Evolutionary conservation across 2,113 vertebrate species (phyloP), one percentile per base, ranked within the genome.

Genomic region (Psittacus erithacus): DNA sequence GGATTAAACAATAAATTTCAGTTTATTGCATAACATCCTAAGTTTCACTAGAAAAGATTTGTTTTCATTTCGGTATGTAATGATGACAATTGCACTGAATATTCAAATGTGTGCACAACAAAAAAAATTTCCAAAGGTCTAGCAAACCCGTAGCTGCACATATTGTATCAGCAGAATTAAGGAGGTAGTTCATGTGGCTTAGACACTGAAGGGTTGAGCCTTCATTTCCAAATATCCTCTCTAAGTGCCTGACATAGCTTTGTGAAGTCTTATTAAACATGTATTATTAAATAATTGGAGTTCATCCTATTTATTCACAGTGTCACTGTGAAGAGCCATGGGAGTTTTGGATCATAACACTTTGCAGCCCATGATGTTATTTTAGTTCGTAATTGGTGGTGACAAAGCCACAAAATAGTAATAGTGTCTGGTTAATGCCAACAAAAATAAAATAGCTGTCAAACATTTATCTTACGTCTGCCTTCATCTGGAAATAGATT

Each of bases 1-100:
- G 65, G 90, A 96, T 92, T 91, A 90, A 95, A 95, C 83, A 96
- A 96, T 95, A 96, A 93, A 95, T 93, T 96, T 85, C 74, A 69
- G 81, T 79, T 90, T 88, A 96, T 91, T 94, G 84, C 83, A 71
- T 86, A 83, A 91, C 13, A 3, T 82, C 84, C 89, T 38, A 75
- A 65, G 31, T 93, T 95, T 80, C 79, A 87, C 82, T 96, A 18
- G 13, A 88, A 91, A 96, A 93, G 28, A 92, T 71, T 88, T 93
- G 70, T 94, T 97, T 95, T 92, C 63, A 88, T 94, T 82, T 1
- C 25, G 55, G 55, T 86, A 90, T 8, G 12, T 73, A 95, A 94
- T 69, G 68, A 88, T 92, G 93, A 76, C 78, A 92, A 76, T 89
- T 87, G 74, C 69, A 80, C 60, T 78, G 90, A 89, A 69, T 79